Evolutionary conservation across 2,113 vertebrate species (phyloP).

Genomic region (Amblyopsis rosae): DNA sequence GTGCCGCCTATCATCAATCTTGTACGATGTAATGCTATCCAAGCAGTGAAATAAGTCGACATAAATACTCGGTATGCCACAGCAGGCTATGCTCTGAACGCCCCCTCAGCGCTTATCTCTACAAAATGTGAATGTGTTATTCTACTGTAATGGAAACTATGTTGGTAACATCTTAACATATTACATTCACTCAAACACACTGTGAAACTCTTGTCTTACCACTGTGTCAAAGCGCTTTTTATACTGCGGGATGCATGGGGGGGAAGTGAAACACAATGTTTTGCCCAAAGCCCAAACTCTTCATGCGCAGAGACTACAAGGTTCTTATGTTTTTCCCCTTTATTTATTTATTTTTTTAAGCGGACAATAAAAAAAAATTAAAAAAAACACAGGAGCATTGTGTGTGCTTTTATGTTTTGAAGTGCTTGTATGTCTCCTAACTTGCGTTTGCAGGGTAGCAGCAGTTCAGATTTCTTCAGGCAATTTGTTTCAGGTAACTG

Average conservation of each 20-base stretch:
- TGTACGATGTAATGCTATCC: conserved; percentile 12
- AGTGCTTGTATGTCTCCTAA: conserved; percentile 64
- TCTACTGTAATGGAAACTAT: conserved; percentile 76
- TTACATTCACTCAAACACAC: conserved; percentile 77
- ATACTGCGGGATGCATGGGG: conserved; percentile 57
- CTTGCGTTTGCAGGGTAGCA: conserved; percentile 69
- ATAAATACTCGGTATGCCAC: conserved; percentile 73
- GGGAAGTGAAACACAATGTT: conserved; percentile 60
- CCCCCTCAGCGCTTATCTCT: conserved; percentile 74
- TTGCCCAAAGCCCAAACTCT: conserved; percentile 79
- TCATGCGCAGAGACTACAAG: conserved; percentile 75
- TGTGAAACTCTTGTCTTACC: conserved; percentile 76
- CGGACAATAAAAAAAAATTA: conserved; percentile 73
- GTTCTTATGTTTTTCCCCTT: conserved; percentile 65
- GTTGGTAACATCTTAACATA: conserved; percentile 78
- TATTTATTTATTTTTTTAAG: conserved; percentile 68
- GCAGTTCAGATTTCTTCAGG: conserved; percentile 77
- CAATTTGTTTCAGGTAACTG: conserved; percentile 85
- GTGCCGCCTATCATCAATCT: conserved; percentile 48
- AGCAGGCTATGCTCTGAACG: conserved; percentile 70
- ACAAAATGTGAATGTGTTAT: conserved; percentile 75
- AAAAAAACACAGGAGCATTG: conserved; percentile 74
- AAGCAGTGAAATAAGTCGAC: conserved; percentile 59
- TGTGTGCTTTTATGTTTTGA: conserved; percentile 72
- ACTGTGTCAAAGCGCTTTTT: conserved; percentile 74